Evolutionary conservation across 1,140 invertebrate species (phyloP), one percentile per base, ranked within the genome.

Genomic region (Drosophila pruinosa): DNA sequence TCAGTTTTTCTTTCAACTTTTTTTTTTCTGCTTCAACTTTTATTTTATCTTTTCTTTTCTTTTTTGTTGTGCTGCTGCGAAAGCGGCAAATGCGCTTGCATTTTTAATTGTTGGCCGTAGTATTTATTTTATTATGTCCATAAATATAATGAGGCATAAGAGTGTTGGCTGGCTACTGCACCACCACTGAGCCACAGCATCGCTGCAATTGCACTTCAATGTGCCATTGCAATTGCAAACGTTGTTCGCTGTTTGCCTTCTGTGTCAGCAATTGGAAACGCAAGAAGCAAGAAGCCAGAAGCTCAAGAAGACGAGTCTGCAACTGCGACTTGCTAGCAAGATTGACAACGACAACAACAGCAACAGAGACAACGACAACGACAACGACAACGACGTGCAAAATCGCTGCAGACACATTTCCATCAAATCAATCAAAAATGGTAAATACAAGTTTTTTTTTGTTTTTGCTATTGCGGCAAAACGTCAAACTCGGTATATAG

Each of bases 61-160:
- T 28, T 41, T 24, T 22, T 48, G 14, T 39, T 39, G 31, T 41
- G 21, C 38, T 26, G 58, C 36, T 70, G 71, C 71, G 71, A 73
- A 77, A 82, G 80, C 79, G 72, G 78, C 57, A 80, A 85, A 83
- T 80, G 80, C 80, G 82, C 78, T 75, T 89, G 82, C 78, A 88
- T 88, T 88, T 88, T 83, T 88, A 88, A 88, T 88, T 88, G 82
- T 75, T 88, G 83, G 50, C 63, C 73, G 71, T 67, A 86, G 81
- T 85, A 88, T 88, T 88, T 88, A 88, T 82, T 88, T 88, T 88
- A 88, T 88, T 88, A 82, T 88, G 82, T 88, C 82, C 78, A 88
- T 88, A 88, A 88, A 88, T 88, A 88, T 88, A 86, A 86, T 86
- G 82, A 88, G 82, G 64, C 78, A 76, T 67, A 28, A 48, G 81